Conservation (phyloP, 2,888 invertebrate genomes). For the Apamea anceps region DNA sequence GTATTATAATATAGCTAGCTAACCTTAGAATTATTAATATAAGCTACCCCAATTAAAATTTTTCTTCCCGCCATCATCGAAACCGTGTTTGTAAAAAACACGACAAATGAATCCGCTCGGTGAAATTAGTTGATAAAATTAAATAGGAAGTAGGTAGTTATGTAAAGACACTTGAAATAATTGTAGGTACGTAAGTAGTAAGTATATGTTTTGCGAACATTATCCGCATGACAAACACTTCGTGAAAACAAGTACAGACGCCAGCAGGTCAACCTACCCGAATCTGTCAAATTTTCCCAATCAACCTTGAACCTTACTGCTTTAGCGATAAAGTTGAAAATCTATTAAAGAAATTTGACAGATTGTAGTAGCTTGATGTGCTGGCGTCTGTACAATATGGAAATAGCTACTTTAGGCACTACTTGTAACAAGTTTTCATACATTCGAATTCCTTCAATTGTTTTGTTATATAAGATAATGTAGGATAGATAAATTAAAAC, state of each 20-base stretch:
- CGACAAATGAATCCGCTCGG: background rate
- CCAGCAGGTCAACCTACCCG: too few relatives aligned
- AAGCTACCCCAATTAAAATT: background rate
- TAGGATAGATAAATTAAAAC: background rate
- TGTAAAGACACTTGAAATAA: background rate
- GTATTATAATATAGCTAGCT: too few relatives aligned
- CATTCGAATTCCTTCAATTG: background rate
- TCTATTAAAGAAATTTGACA: too few relatives aligned
- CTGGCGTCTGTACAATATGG: too few relatives aligned
- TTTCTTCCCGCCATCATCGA: background rate
- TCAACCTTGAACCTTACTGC: too few relatives aligned
- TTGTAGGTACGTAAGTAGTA: background rate
- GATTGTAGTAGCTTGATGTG: too few relatives aligned
- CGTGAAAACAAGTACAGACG: background rate
- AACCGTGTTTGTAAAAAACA: too few relatives aligned
- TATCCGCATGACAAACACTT: background rate
- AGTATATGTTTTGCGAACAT: background rate
- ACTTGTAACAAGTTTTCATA: background rate
- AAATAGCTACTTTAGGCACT: background rate
- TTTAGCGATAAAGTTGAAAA: too few relatives aligned
- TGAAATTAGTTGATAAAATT: background rate
- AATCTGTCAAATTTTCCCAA: too few relatives aligned
- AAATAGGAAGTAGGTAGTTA: background rate
- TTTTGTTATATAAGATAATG: too few relatives aligned
- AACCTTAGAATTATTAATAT: background rate